phyloP scores from a whole-genome alignment of 1,140 invertebrate genomes.

The Sitophilus oryzae region DNA sequence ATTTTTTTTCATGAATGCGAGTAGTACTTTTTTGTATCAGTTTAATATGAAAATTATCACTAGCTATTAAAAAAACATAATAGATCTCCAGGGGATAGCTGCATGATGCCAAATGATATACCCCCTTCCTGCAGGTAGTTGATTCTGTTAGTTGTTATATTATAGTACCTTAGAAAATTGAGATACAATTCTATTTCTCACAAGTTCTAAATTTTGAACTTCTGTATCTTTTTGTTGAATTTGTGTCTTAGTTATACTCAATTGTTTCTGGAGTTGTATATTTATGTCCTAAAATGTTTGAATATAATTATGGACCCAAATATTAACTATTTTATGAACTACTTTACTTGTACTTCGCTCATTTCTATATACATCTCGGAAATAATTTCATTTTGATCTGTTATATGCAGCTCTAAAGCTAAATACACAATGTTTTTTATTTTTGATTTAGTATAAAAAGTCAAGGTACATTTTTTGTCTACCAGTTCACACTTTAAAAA shows the following conservation, averaged over 20 bases:
- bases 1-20: not conserved
- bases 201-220: constrained; percentile 13
- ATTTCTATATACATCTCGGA: constrained; percentile 24
- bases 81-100: too few species aligned
- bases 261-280: constrained; percentile 18
- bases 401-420: constrained; percentile 19
- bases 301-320: not conserved
- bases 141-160: too few species aligned
- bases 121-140: too few species aligned
- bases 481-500: constrained; percentile 23
- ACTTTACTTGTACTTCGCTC: constrained; percentile 22
- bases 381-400: constrained; percentile 24
- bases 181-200: constrained; percentile 11
- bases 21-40: not conserved
- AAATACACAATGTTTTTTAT: constrained; percentile 27
- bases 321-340: not conserved
- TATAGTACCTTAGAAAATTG: constrained; percentile 19
- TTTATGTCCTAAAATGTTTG: constrained; percentile 19
- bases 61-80: too few species aligned
- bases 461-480: constrained; percentile 20
- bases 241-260: constrained; percentile 10
- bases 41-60: constrained; percentile 1
- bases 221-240: constrained; percentile 22
- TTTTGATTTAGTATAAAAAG: constrained; percentile 28
- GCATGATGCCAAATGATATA: too few species aligned